Percentiles rank a stretch among this genome's conserved stretches.
Evolutionary conservation across 2,888 invertebrate species (phyloP).

Genomic region (Brachyptera putata): DNA sequence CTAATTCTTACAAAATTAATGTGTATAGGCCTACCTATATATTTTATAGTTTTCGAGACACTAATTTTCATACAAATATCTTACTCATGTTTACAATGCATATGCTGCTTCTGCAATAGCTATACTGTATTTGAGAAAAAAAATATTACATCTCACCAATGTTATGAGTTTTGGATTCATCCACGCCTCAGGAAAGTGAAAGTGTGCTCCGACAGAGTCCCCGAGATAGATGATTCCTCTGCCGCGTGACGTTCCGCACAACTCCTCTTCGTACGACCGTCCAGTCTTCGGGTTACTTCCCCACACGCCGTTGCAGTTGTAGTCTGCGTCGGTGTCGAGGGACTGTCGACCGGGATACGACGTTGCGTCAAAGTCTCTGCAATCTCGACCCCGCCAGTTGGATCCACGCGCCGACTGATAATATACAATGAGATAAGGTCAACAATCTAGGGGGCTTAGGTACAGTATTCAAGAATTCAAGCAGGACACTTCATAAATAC

Average conservation of each 20-base stretch:
- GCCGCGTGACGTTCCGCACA: constrained; percentile 37
- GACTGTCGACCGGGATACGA: constrained; percentile 40
- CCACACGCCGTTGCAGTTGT: constrained; percentile 41
- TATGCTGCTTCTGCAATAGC: no score
- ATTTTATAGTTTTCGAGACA: no score
- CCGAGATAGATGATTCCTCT: constrained; percentile 40
- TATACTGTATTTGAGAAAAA: no score
- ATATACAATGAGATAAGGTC: neutral
- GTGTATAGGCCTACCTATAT: no score
- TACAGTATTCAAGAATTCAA: neutral
- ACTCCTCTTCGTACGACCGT: constrained; percentile 37
- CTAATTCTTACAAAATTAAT: no score
- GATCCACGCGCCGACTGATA: constrained; percentile 38
- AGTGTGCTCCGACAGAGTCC: constrained; percentile 51
- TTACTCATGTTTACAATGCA: no score
- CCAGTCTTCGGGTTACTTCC: constrained; percentile 36
- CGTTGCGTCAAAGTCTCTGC: constrained; percentile 37
- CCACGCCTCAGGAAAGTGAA: constrained; percentile 48
- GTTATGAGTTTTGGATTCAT: constrained; percentile 43
- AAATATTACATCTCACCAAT: no score
- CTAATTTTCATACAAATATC: no score
- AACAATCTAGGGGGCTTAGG: neutral
- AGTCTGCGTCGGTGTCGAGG: constrained; percentile 37
- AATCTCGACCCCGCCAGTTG: constrained; percentile 42
- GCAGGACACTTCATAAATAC: neutral